A percentile compares a stretch with the other conserved stretches of the same genome.
Conservation (phyloP, 1,140 invertebrate species). For the Phortica variegata region DNA sequence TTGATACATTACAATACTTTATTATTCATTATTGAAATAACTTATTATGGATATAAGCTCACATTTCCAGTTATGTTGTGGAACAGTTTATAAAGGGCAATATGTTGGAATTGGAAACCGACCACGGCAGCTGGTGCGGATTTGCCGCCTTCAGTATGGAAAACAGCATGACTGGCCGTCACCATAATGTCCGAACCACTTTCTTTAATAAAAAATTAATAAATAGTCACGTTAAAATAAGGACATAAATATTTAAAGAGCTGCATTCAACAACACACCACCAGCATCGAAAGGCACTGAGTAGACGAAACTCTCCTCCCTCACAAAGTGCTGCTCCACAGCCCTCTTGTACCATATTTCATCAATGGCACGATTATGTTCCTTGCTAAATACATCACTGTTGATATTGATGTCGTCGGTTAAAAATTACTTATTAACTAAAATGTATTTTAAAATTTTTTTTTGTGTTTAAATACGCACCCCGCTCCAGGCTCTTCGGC, state of each 20-base stretch:
- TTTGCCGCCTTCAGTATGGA: constrained; percentile 65
- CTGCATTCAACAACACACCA: constrained; percentile 17
- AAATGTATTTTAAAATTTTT: constrained; percentile 11
- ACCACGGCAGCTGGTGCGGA: constrained; percentile 85
- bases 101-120: constrained; percentile 85
- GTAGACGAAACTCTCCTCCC: constrained; percentile 83
- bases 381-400: constrained; percentile 61
- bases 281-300: constrained; percentile 74
- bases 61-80: constrained; percentile 75
- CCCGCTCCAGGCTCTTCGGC: constrained; percentile 42
- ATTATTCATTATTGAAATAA: neutral
- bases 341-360: constrained; percentile 92
- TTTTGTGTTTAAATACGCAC: no score
- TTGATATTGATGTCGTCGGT: neutral
- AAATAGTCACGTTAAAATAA: neutral
- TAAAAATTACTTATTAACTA: neutral
- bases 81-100: constrained; percentile 72
- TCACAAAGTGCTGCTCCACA: constrained; percentile 82
- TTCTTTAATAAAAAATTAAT: constrained; percentile 48
- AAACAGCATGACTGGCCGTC: constrained; percentile 86
- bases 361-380: constrained; percentile 79
- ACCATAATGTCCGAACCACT: constrained; percentile 70
- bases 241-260: neutral
- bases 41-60: constrained; percentile 19
- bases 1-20: neutral